Evolutionary conservation across 2,113 vertebrate species (phyloP), one percentile per base, ranked within the genome.

Genomic region (Scopus umbretta): DNA sequence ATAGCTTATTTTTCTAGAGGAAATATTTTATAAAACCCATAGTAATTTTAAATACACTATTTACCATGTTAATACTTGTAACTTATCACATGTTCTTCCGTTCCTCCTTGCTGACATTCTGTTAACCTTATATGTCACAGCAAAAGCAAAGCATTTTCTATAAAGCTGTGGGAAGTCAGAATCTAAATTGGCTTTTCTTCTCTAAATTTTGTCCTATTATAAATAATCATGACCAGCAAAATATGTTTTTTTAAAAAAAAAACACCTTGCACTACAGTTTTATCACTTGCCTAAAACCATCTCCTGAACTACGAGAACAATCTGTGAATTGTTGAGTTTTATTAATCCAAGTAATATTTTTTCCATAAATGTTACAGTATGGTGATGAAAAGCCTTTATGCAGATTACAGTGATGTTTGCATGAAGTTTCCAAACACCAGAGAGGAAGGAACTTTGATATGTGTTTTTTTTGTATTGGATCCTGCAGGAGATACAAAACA

Each of bases 181-280:
- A 94, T 98, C 96, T 96, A 97, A 96, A 97, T 61, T 94, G 68
- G 40, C 55, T 97, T 97, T 96, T 92, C 65, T 94, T 90, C 86
- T 79, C 82, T 79, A 92, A 96, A 94, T 96, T 94, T 97, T 96
- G 43, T 81, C 78, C 78, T 95, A 92, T 91, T 95, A 96, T 94
- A 98, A 96, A 95, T 91, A 95, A 95, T 72, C 80, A 68, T 94
- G 88, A 68, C 52, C 5, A 13, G 83, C 61, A 56, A 75, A 97
- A 92, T 86, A 92, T n/a, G 26, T 92, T 45, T 38, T 47, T 47
- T n/a, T n/a, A n/a, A 66, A 78, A 76, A 34, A 43, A 42, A 79
- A 40, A 3, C 14, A 27, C 56, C 34, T 96, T 96, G 42, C 92
- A 93, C 50, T 95, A 65, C 27, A 18, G 38, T 97, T 97, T 96